Percentiles rank a stretch among this genome's conserved stretches.
Conservation (phyloP, 2,888 invertebrate genomes). For the Thecocarcelia acutangulata region DNA sequence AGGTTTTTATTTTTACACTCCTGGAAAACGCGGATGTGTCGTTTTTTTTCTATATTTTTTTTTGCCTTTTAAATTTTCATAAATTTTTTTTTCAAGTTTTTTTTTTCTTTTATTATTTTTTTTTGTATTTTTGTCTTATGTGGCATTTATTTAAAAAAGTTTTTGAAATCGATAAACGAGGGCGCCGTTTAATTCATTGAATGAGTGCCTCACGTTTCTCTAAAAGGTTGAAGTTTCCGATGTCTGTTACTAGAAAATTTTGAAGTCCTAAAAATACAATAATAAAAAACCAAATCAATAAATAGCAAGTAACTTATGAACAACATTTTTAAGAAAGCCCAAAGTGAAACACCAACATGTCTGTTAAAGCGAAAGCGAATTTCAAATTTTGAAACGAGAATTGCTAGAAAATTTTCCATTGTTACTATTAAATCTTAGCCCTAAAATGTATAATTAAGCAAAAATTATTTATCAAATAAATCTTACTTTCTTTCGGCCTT, state of each 20-base stretch:
- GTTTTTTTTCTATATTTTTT: constrained; percentile 69
- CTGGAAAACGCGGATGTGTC: constrained; percentile 49
- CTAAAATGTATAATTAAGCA: not conserved
- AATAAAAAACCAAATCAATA: constrained; percentile 56
- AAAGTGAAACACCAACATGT: no score
- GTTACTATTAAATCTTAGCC: no score
- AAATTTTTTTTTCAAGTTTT: constrained; percentile 69
- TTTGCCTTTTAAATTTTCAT: constrained; percentile 67
- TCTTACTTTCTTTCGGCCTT: constrained; percentile 32
- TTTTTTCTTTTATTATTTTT: no score
- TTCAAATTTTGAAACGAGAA: no score
- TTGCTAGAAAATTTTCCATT: no score
- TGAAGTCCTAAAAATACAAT: constrained; percentile 88
- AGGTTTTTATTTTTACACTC: constrained; percentile 62
- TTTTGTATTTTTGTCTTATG: constrained; percentile 63
- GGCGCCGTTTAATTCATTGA: constrained; percentile 57
- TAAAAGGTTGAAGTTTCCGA: constrained; percentile 97
- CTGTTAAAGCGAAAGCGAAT: no score
- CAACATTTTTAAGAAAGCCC: not conserved
- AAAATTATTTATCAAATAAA: constrained; percentile 18
- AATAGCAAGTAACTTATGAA: constrained; percentile 2
- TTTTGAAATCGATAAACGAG: constrained; percentile 62
- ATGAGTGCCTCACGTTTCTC: constrained; percentile 91
- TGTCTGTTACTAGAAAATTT: constrained; percentile 98
- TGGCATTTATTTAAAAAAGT: constrained; percentile 62